Base-by-base conservation (phyloP, 2,888 invertebrate genomes). In the Marronus borbonicus region DNA sequence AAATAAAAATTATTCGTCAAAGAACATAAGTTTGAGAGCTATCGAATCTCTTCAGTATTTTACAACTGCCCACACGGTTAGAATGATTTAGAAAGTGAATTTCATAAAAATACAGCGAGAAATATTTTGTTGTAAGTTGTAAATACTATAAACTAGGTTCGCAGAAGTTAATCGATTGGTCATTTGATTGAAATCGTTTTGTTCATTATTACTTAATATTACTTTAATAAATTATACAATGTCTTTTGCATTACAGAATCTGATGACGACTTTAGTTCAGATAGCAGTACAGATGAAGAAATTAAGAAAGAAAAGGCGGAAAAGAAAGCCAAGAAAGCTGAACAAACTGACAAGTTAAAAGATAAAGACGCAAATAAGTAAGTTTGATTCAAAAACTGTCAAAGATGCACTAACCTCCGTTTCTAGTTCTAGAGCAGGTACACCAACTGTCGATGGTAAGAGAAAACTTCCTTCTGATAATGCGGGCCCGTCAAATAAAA, bases 201-300 rank as follows among this genome's bases (percentile, higher is more conserved):
- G 31, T 4, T 31, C 31, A 31, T 31, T 5, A 31, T 4, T 31
- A 31, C 31, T 31, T 31, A 31, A 31, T 31, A 31, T 3, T 28
- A 28, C 3, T 4, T 44, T 44, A 44, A 44, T 44, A 12, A 44
- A 12, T 0, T 12, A 44, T 10, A 44, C 7, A 44, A 2, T 12
- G 17, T 75, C 62, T 17, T 75, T 82, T 81, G 64, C 81, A 79
- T 85, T 87, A 28, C 86, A 90, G 94, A 93, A 58, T 91, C 93
- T 1, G 93, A 93, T 72, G 93, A 93, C 83, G 94, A 93, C 83
- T 92, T 93, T 80, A 94, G 94, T 86, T 94, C 94, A 0, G 94
- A 93, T 80, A 92, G 92, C 81, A 92, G 91, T 81, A 91, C 91
- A 10, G 93, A 95, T 86, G 94, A 94, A 0, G 94, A 94, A 84